Conservation (phyloP, 2,113 vertebrate species). For the Mesembrinibis cayennensis region DNA sequence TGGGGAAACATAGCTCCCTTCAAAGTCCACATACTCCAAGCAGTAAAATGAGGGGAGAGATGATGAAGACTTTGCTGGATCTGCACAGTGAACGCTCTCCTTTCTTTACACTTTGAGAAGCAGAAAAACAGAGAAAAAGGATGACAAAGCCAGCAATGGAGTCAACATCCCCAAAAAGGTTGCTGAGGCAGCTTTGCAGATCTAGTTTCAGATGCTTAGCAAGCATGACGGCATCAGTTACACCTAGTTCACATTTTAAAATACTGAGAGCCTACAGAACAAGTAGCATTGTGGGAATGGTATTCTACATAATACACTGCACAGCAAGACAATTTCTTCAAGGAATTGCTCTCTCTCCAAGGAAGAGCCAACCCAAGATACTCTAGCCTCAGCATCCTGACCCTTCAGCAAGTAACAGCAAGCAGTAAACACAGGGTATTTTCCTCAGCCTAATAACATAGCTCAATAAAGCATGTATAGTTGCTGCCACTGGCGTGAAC, state of each 20-base stretch:
- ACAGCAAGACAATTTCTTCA: background rate
- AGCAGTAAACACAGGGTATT: background rate
- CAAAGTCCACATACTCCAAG: background rate
- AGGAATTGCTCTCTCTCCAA: background rate
- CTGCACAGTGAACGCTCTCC: background rate
- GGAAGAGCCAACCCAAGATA: background rate
- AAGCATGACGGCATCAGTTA: background rate
- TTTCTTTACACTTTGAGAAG: background rate
- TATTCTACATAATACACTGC: background rate
- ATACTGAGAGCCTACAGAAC: background rate
- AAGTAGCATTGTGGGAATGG: background rate
- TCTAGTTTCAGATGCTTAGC: background rate
- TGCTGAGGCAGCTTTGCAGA: background rate
- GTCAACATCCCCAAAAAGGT: background rate
- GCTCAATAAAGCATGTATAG: background rate
- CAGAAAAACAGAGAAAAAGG: background rate
- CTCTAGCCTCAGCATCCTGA: background rate
- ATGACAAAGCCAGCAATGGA: background rate
- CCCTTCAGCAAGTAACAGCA: background rate
- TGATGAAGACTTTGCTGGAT: background rate
- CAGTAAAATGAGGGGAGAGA: background rate
- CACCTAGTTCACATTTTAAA: background rate
- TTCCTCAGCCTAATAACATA: background rate
- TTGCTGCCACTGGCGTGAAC: background rate
- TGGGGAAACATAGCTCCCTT: background rate